A percentile compares a stretch with the other conserved stretches of the same genome.
These are phyloP conservation scores for Drosophila mauritiana DNA, from an alignment of 1,140 invertebrate species.

Conservation along the genomic window DNA sequence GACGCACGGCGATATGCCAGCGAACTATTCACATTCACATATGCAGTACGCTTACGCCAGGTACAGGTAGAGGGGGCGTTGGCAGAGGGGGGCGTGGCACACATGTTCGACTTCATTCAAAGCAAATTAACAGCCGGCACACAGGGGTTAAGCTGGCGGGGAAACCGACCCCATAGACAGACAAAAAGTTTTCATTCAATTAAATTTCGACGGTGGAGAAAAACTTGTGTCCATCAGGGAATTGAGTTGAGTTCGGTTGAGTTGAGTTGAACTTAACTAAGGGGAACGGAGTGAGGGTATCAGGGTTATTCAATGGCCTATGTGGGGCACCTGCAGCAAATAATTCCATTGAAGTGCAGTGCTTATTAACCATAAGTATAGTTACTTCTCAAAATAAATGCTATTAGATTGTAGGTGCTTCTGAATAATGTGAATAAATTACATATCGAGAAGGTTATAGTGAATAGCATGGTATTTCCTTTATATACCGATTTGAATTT, in stretches of 20 bases:
- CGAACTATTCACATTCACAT: slow-evolving; percentile 45
- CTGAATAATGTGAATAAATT: too few species aligned
- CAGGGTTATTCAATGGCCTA: neutral
- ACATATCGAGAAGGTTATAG: too few species aligned
- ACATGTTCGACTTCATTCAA: slow-evolving; percentile 79
- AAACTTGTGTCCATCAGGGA: slow-evolving; percentile 40
- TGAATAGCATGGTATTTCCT: neutral
- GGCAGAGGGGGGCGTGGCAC: slow-evolving; percentile 23
- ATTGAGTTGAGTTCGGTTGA: slow-evolving; percentile 26
- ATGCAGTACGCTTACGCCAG: slow-evolving; percentile 16
- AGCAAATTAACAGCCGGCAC: slow-evolving; percentile 74
- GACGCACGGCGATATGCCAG: slow-evolving; percentile 54
- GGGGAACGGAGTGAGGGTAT: slow-evolving; percentile 7
- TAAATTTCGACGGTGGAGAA: slow-evolving; percentile 66
- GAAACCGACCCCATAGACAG: slow-evolving; percentile 13
- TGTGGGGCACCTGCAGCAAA: neutral
- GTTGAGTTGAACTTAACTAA: slow-evolving; percentile 25
- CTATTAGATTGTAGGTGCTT: neutral
- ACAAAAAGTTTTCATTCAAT: slow-evolving; percentile 79
- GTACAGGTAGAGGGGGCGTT: slow-evolving; percentile 7
- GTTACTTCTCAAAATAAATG: neutral
- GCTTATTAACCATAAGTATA: neutral
- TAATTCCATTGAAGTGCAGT: neutral
- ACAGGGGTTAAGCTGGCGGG: slow-evolving; percentile 6
- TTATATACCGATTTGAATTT: neutral